Evolutionary conservation across 2,797 vertebrate genomes (phyloP).

Genomic region (Cheirogaleus major): DNA sequence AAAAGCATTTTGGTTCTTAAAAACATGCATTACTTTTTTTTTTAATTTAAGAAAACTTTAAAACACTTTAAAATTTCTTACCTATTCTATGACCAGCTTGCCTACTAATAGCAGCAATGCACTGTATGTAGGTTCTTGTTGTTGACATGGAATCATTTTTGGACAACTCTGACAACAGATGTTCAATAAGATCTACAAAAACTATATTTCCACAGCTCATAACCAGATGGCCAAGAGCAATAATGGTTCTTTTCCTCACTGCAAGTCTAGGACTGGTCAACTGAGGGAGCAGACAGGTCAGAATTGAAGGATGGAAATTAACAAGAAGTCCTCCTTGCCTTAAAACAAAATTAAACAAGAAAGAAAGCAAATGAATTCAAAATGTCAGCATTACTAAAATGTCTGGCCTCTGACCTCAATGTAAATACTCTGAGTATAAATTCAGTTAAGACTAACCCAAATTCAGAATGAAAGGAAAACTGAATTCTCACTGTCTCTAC

Average conservation of each 20-base stretch:
- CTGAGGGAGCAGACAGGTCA: conserved; percentile 98
- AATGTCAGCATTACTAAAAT: not conserved
- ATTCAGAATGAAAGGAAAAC: conserved; percentile 32
- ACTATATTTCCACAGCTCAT: conserved; percentile 99
- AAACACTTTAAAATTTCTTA: conserved; percentile 84
- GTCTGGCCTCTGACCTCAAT: not conserved
- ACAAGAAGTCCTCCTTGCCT: conserved; percentile 99
- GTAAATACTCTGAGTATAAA: not conserved
- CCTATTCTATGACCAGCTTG: conserved; percentile 99
- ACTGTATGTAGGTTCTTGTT: conserved; percentile 99
- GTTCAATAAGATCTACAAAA: conserved; percentile 98
- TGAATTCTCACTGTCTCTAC: not conserved
- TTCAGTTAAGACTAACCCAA: not conserved
- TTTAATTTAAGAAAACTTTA: conserved; percentile 30
- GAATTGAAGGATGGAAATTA: conserved; percentile 99
- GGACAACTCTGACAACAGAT: conserved; percentile 96
- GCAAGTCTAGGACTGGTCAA: conserved; percentile 98
- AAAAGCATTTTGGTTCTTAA: conserved; percentile 71
- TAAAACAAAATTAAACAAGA: conserved; percentile 84
- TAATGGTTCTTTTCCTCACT: conserved; percentile 98
- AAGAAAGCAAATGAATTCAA: conserved; percentile 79
- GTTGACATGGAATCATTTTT: conserved; percentile 99
- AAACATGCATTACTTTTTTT: conserved; percentile 45
- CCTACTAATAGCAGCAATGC: conserved; percentile 99
- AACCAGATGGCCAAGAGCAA: conserved; percentile 98